A percentile compares a stretch with the other conserved stretches of the same genome.
Evolutionary conservation across 2,113 vertebrate genomes (phyloP).

Genomic region (Hypocryptadius cinnamomeus): DNA sequence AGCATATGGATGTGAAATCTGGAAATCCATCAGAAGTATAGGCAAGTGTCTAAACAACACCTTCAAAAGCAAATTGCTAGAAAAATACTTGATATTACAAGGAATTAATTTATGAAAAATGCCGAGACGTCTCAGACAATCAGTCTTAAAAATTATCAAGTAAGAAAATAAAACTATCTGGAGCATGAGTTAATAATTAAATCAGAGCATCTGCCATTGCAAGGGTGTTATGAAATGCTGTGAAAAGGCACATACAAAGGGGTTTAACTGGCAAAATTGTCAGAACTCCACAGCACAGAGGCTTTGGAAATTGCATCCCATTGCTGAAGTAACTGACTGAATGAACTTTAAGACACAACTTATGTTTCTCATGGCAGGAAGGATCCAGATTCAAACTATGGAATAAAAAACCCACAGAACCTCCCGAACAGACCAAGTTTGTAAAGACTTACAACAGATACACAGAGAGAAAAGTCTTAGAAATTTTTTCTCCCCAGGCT

Average conservation of each 20-base stretch:
- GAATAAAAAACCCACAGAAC: not conserved
- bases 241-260: not conserved
- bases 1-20: not conserved
- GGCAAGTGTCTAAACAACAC: not conserved
- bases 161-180: not conserved
- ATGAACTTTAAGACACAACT: not conserved
- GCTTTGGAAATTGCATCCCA: not conserved
- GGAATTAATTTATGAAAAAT: not conserved
- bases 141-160: not conserved
- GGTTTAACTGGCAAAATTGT: not conserved
- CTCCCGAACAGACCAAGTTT: not conserved
- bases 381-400: not conserved
- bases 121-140: not conserved
- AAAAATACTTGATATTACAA: not conserved
- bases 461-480: not conserved
- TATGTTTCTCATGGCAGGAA: not conserved
- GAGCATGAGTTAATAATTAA: constrained; percentile 27
- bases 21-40: not conserved
- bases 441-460: not conserved
- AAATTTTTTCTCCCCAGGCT: not conserved
- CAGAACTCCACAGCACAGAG: not conserved
- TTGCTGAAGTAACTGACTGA: not conserved
- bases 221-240: not conserved
- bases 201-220: constrained; percentile 26
- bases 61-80: not conserved